Percentiles rank a stretch among this genome's conserved stretches.
Conservation (phyloP, 1,140 invertebrate genomes). For the Caenorhabditis inopinata region DNA sequence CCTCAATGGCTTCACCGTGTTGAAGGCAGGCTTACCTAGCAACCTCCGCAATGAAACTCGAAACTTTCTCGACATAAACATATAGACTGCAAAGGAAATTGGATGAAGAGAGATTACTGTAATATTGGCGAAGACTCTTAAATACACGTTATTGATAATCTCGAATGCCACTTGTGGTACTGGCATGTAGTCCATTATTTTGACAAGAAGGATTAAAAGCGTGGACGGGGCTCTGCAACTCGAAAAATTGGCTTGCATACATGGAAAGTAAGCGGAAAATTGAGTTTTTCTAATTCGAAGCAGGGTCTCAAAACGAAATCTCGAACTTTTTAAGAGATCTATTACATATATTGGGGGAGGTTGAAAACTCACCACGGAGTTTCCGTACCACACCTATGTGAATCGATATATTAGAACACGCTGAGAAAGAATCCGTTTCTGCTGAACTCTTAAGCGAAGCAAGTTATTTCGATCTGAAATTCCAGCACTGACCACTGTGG, state of each 20-base stretch:
- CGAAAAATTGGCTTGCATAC: neutral
- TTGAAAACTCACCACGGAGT: too few species aligned
- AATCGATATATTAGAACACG: too few species aligned
- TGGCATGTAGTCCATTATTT: constrained; percentile 12
- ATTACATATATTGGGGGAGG: too few species aligned
- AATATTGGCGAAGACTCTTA: constrained; percentile 45
- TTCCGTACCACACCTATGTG: too few species aligned
- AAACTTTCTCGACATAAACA: constrained; percentile 50
- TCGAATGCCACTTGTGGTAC: neutral
- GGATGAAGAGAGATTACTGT: constrained; percentile 48
- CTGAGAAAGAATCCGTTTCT: too few species aligned
- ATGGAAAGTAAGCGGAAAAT: neutral
- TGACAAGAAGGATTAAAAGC: constrained; percentile 37
- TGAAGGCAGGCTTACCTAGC: constrained; percentile 32
- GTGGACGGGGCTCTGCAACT: constrained; percentile 40
- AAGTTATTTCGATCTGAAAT: too few species aligned
- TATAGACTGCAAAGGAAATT: constrained; percentile 48
- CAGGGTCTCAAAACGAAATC: too few species aligned
- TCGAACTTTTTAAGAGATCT: too few species aligned
- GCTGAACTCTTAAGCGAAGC: too few species aligned
- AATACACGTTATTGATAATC: constrained; percentile 39
- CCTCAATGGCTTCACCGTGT: too few species aligned
- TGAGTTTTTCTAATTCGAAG: too few species aligned
- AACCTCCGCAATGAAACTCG: constrained; percentile 41
- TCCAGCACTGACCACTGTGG: too few species aligned